Evolutionary conservation across 2,113 vertebrate species (phyloP).

Genomic region (Lynx canadensis): DNA sequence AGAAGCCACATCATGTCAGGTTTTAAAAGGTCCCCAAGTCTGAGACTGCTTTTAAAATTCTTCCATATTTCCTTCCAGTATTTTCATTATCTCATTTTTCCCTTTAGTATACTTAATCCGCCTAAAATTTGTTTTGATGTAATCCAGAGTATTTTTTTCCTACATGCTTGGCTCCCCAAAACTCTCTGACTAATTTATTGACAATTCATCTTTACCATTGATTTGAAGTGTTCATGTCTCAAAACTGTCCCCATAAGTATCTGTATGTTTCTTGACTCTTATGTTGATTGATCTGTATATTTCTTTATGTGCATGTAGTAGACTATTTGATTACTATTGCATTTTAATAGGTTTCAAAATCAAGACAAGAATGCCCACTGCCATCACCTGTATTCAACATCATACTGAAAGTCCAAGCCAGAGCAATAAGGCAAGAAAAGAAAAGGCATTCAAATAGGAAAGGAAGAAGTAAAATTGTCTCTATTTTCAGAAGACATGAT

Average conservation of each 20-base stretch:
- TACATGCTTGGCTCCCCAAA: not conserved
- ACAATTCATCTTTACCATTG: not conserved
- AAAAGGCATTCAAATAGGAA: not conserved
- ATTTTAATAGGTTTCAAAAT: not conserved
- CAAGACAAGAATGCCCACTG: not conserved
- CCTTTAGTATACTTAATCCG: not conserved
- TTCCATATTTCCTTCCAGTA: not conserved
- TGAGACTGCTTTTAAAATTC: not conserved
- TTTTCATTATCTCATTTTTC: not conserved
- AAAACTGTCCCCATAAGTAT: not conserved
- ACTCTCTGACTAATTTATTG: not conserved
- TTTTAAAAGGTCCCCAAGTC: not conserved
- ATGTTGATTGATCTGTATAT: not conserved
- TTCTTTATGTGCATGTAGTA: not conserved
- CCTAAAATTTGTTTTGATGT: not conserved
- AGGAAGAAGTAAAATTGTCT: too few relatives aligned
- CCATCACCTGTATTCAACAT: not conserved
- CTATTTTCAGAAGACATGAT: too few relatives aligned
- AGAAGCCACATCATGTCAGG: too few relatives aligned
- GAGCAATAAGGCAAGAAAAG: not conserved
- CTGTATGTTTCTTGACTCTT: not conserved
- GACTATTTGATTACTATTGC: not conserved
- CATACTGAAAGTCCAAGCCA: not conserved
- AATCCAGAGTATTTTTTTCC: not conserved
- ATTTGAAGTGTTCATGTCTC: not conserved